Conservation (phyloP, 2,113 vertebrate genomes). For the Aleadryas rufinucha region DNA sequence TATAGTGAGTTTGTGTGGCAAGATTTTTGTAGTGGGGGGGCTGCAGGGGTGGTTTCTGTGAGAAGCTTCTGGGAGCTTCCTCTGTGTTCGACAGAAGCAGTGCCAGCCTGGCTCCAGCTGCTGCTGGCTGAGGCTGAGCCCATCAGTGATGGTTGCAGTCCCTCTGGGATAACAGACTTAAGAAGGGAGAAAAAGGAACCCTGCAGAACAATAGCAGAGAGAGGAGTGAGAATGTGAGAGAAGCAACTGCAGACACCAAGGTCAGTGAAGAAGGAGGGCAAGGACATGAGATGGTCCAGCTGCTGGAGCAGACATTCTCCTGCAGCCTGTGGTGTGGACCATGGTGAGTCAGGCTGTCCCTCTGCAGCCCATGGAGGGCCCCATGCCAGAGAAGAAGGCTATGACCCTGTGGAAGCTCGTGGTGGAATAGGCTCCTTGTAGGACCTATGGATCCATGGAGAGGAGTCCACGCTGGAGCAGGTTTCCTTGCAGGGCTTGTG, state of each 20-base stretch:
- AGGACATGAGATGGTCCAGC: neutral
- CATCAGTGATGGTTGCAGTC: rapidly evolving
- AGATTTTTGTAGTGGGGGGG: neutral
- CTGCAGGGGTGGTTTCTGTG: neutral
- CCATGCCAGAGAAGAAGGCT: neutral
- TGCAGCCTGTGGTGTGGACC: rapidly evolving
- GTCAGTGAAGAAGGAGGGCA: neutral
- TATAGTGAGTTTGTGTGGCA: neutral
- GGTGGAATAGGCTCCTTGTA: neutral
- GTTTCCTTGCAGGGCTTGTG: neutral
- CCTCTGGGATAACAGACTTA: neutral
- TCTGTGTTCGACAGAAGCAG: neutral
- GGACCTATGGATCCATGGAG: neutral
- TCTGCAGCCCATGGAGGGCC: neutral
- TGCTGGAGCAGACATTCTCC: neutral
- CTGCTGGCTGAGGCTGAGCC: neutral
- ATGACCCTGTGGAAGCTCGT: neutral
- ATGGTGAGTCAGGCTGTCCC: neutral
- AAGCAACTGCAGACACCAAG: neutral
- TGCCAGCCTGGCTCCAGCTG: neutral
- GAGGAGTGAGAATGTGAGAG: neutral
- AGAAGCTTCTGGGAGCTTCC: neutral
- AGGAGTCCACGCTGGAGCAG: neutral
- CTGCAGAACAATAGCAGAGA: neutral
- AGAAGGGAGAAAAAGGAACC: neutral